These are phyloP conservation scores for Calephelis perditalis DNA, from an alignment of 2,888 invertebrate species.

Conservation along the genomic window DNA sequence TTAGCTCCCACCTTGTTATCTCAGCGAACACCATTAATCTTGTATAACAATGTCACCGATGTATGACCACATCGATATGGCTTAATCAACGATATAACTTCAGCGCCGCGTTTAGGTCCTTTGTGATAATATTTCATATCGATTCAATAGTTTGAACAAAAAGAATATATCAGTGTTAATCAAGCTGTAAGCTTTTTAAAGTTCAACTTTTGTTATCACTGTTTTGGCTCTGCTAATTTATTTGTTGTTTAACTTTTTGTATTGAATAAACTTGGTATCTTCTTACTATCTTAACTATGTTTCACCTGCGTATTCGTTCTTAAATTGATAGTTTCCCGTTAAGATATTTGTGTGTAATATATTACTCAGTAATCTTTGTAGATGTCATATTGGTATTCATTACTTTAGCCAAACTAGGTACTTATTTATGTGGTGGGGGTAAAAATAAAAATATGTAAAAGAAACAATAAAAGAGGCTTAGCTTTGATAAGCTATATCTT, in stretches of 20 bases:
- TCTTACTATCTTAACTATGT: constrained; percentile 2
- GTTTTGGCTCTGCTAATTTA: constrained; percentile 4
- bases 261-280: neutral
- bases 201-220: neutral
- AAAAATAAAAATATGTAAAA: too few relatives aligned
- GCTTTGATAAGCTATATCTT: too few relatives aligned
- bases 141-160: constrained; percentile 31
- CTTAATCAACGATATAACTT: constrained; percentile 65
- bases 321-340: too few relatives aligned
- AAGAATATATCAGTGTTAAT: constrained; percentile 33
- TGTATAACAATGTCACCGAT: constrained; percentile 70
- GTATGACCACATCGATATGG: constrained; percentile 56
- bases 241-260: constrained; percentile 1
- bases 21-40: constrained; percentile 71
- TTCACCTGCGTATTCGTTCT: neutral
- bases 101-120: constrained; percentile 40
- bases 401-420: too few relatives aligned
- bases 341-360: too few relatives aligned
- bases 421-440: too few relatives aligned
- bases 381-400: too few relatives aligned
- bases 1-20: constrained; percentile 74
- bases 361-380: too few relatives aligned
- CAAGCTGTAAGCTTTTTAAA: constrained; percentile 23
- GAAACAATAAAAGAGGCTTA: too few relatives aligned
- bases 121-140: constrained; percentile 34